Evolutionary conservation across 2,113 vertebrate genomes (phyloP).

Genomic region (Elephas maximus): DNA sequence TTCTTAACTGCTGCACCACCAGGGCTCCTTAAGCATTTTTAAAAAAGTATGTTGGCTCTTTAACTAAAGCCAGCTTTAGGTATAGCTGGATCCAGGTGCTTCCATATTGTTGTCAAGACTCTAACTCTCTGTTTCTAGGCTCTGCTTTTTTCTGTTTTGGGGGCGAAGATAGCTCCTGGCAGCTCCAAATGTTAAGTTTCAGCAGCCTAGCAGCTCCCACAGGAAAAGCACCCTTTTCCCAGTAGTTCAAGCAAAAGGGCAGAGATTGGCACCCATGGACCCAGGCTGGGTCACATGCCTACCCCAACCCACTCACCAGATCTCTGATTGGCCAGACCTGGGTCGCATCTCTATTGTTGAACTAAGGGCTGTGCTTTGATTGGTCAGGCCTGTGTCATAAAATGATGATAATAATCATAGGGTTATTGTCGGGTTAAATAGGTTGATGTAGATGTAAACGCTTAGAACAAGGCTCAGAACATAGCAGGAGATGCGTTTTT

Average conservation of each 20-base stretch:
- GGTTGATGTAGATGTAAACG: background rate
- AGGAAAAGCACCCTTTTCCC: background rate
- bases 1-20: no score
- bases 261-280: background rate
- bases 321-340: slow-evolving; percentile 22
- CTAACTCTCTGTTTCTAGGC: background rate
- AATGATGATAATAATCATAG: background rate
- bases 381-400: background rate
- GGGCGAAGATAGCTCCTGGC: background rate
- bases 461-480: background rate
- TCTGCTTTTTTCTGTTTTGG: background rate
- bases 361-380: background rate
- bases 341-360: background rate
- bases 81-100: background rate
- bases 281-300: background rate
- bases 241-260: background rate
- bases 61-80: background rate
- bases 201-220: background rate
- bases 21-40: background rate
- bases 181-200: background rate
- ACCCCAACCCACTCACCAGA: background rate
- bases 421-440: background rate
- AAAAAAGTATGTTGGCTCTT: background rate
- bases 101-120: background rate
- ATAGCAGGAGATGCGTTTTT: background rate